These are phyloP conservation scores for Tiaroga cobitis DNA, from an alignment of 2,797 vertebrate genomes.

Conservation along the genomic window DNA sequence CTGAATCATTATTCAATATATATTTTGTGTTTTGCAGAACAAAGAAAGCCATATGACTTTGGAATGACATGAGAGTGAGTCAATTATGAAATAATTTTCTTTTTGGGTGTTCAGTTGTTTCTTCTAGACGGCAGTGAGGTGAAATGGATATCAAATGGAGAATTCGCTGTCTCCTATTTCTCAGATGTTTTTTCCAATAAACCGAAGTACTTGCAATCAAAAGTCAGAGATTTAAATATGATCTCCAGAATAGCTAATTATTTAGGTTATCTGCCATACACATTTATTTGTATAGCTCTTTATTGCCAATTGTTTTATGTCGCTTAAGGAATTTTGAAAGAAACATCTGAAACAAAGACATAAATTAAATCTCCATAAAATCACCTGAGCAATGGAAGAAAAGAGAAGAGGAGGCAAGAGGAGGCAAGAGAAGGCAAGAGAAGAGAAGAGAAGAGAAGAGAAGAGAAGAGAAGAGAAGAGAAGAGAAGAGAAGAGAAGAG, in stretches of 20 bases:
- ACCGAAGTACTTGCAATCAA: not conserved
- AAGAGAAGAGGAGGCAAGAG: not conserved
- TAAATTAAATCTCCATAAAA: not conserved
- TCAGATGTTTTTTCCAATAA: not conserved
- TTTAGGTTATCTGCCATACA: not conserved
- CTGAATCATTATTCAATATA: not conserved
- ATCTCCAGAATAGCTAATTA: not conserved
- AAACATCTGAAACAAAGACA: not conserved
- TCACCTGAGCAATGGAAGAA: not conserved
- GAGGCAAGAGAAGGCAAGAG: no score
- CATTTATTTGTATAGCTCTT: not conserved
- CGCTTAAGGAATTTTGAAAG: not conserved
- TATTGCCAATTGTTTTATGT: not conserved
- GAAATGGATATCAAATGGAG: not conserved
- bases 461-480: conserved; percentile 2
- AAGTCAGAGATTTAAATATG: not conserved
- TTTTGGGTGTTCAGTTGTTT: not conserved
- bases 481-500: conserved; percentile 33
- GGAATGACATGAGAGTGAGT: not conserved
- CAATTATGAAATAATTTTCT: not conserved
- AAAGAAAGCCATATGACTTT: not conserved
- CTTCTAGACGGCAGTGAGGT: not conserved
- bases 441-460: not conserved
- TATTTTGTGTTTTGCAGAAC: not conserved
- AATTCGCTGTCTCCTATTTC: not conserved